Base-by-base conservation (phyloP, 2,888 invertebrate genomes). In the Limenitis camilla region DNA sequence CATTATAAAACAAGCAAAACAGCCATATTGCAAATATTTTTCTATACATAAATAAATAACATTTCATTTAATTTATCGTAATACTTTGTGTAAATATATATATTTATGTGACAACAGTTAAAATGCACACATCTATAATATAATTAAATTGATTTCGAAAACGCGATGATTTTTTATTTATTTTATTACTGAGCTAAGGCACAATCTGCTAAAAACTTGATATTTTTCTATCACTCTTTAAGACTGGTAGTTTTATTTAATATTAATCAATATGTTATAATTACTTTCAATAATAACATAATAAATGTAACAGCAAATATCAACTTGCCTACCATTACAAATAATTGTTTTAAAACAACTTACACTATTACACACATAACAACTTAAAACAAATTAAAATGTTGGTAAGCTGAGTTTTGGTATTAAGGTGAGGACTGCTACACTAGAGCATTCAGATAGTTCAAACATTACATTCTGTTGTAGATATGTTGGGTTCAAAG, bases 321-420 rank as follows among this genome's bases (percentile, higher is more conserved):
- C 76, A 69, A 76, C 71, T 72, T 71, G 68, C 69, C 69, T 73
- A 76, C 52, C 65, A 63, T 72, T 75, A 76, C 67, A 67, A 66
- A 69, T 70, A 76, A 78, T 82, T 82, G 77, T 72, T 81, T 78
- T 68, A 78, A 81, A 72, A 76, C 75, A 74, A 73, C 78, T 77
- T 74, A 69, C 70, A 77, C 84, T 68, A 72, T 75, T 79, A 82
- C 74, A 81, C 73, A 78, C 67, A 72, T 73, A 75, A 77, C 85
- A 85, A 87, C 83, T 85, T 84, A 87, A 73, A 77, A 56, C 78
- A 74, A 76, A 81, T 77, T 79, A 81, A 77, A 81, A 79, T 78
- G 84, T 82, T 87, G 87, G 87, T 87, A 87, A 87, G 84, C 83
- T 82, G 87, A 86, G 81, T 82, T 87, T 87, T 87, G 87, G 87